phyloP scores from a whole-genome alignment of 2,113 vertebrate species.

The Parus major region DNA sequence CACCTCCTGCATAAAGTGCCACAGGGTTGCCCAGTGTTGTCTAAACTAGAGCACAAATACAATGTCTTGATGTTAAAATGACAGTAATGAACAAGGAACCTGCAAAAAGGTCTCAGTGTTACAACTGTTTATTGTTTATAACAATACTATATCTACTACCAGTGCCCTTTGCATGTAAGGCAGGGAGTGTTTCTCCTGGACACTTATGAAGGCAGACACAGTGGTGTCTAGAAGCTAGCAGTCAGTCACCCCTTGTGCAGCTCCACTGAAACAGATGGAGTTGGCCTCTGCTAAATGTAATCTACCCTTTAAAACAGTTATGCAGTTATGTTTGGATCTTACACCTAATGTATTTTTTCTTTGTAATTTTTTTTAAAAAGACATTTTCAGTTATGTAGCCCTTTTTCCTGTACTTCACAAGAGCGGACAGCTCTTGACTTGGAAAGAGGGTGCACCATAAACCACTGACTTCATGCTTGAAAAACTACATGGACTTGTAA shows the following conservation, averaged over 20 bases:
- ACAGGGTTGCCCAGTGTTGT: not conserved
- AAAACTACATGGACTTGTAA: not conserved
- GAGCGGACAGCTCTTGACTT: not conserved
- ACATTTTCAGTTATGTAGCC: not conserved
- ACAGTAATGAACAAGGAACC: not conserved
- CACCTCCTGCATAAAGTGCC: not conserved
- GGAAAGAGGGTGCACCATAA: not conserved
- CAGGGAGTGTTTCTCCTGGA: not conserved
- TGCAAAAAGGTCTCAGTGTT: not conserved
- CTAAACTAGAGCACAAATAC: not conserved
- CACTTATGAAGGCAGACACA: not conserved
- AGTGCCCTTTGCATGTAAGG: not conserved
- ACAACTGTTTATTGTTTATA: not conserved
- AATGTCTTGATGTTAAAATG: not conserved
- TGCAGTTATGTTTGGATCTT: not conserved
- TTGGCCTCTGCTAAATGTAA: not conserved
- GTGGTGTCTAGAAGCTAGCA: not conserved
- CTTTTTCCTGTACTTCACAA: not conserved
- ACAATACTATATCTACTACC: not conserved
- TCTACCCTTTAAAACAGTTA: not conserved
- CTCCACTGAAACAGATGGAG: not conserved
- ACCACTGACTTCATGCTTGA: not conserved
- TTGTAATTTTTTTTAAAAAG: not conserved
- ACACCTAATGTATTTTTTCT: not conserved
- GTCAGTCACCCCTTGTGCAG: not conserved